Evolutionary conservation across 2,797 vertebrate species (phyloP).

Genomic region (Gallinago stenura): DNA sequence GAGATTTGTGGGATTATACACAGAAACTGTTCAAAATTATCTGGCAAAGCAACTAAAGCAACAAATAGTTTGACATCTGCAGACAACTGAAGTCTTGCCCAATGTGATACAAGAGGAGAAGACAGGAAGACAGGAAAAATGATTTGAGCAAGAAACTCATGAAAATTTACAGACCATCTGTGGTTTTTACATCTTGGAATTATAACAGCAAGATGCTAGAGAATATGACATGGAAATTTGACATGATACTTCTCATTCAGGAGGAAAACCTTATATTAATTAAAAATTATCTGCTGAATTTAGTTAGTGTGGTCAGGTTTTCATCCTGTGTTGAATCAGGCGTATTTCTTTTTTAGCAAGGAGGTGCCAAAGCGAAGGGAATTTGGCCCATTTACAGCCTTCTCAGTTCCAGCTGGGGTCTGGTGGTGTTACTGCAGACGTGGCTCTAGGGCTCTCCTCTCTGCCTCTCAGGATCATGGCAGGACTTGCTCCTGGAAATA

Average conservation of each 20-base stretch:
- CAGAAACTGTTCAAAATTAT: background rate
- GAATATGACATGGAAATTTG: background rate
- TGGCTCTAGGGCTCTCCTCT: background rate
- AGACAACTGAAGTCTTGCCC: background rate
- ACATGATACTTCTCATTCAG: background rate
- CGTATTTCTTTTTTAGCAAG: background rate
- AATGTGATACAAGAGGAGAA: background rate
- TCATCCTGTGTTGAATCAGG: background rate
- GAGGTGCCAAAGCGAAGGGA: background rate
- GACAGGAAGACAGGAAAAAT: background rate
- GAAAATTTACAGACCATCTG: background rate
- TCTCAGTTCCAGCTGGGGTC: background rate
- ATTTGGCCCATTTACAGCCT: background rate
- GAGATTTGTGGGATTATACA: background rate
- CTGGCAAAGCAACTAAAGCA: background rate
- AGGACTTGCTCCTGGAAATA: background rate
- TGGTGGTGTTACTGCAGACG: fast-evolving
- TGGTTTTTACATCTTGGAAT: background rate
- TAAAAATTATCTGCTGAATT: background rate
- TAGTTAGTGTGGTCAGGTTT: background rate
- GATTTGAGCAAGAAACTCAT: background rate
- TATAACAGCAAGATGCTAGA: background rate
- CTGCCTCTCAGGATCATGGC: background rate
- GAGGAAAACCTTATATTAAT: background rate
- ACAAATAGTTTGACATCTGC: background rate